phyloP scores from a whole-genome alignment of 2,113 vertebrate genomes.

The Nesogale talazaci region DNA sequence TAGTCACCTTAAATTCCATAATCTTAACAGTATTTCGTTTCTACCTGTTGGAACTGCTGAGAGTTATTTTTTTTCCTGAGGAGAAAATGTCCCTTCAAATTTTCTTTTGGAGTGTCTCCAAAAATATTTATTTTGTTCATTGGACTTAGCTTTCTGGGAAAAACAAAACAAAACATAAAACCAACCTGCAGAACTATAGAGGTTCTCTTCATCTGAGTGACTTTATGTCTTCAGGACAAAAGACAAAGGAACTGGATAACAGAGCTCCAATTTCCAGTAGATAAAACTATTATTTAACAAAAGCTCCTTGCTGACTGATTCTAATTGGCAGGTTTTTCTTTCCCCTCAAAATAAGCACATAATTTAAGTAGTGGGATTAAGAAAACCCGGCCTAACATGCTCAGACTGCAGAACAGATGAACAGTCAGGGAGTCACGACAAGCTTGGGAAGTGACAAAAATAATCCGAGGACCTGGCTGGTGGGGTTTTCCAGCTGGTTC shows the following conservation, averaged over 20 bases:
- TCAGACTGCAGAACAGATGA: neutral
- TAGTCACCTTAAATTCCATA: neutral
- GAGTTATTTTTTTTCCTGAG: neutral
- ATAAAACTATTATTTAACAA: neutral
- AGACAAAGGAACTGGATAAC: neutral
- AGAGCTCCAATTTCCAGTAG: neutral
- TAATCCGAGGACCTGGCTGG: neutral
- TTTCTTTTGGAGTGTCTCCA: neutral
- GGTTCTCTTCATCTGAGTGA: neutral
- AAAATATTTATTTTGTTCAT: slow-evolving; percentile 5
- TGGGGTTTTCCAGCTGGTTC: neutral
- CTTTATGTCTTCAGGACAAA: neutral
- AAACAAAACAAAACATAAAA: too few relatives aligned
- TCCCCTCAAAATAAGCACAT: neutral
- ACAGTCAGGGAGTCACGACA: too few relatives aligned
- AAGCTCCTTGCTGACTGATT: neutral
- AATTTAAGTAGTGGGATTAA: neutral
- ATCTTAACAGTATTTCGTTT: neutral
- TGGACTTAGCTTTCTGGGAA: neutral
- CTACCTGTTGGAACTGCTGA: slow-evolving; percentile 13
- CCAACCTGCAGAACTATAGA: neutral
- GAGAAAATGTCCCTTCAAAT: slow-evolving; percentile 20
- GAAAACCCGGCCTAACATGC: neutral
- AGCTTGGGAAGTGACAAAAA: neutral
- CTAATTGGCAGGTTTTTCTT: neutral